Evolutionary conservation across 2,888 invertebrate species (phyloP).

Genomic region (Drosophila prolongata): DNA sequence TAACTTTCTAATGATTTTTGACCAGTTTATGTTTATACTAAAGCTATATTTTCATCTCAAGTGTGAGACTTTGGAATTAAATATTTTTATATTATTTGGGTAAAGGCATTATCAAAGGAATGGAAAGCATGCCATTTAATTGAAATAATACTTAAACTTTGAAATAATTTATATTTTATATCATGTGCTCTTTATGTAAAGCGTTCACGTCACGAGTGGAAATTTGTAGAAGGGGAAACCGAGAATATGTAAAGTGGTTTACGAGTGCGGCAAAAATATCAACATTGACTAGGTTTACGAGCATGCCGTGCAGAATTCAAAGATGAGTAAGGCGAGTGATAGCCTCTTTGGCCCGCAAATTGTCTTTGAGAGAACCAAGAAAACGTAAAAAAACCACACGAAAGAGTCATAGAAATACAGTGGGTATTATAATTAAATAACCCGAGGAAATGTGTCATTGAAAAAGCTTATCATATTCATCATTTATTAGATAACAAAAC

Average conservation of each 20-base stretch:
- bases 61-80: too few relatives aligned
- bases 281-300: conserved; percentile 23
- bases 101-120: too few relatives aligned
- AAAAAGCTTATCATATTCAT: too few relatives aligned
- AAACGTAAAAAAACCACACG: conserved; percentile 5
- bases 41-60: too few relatives aligned
- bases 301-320: conserved; percentile 9
- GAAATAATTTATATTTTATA: neutral
- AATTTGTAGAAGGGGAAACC: conserved; percentile 4
- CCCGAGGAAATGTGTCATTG: neutral
- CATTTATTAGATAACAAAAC: too few relatives aligned
- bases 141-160: too few relatives aligned
- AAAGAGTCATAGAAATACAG: conserved; percentile 9
- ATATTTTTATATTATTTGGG: too few relatives aligned
- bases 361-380: conserved; percentile 10
- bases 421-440: neutral
- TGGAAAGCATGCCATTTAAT: too few relatives aligned
- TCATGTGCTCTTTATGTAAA: neutral
- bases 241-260: conserved; percentile 13
- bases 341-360: conserved; percentile 13
- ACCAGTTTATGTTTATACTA: too few relatives aligned
- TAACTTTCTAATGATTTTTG: too few relatives aligned
- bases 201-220: too few relatives aligned
- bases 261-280: conserved; percentile 26
- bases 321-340: conserved; percentile 35